These are phyloP conservation scores for Epizoanthus scotinus DNA, from an alignment of 92 coral and sea anemone genomes.

Conservation along the genomic window DNA sequence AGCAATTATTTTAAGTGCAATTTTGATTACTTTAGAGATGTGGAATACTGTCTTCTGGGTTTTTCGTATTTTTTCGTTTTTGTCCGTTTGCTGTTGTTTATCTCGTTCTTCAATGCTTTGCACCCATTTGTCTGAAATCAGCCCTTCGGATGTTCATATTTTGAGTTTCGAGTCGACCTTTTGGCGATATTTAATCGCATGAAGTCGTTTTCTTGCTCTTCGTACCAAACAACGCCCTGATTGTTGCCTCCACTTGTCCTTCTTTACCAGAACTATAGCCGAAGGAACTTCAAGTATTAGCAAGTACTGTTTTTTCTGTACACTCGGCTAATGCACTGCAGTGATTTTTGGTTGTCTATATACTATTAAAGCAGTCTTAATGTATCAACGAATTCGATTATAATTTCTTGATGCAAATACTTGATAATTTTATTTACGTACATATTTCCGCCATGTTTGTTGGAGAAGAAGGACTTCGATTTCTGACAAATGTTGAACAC, in stretches of 20 bases:
- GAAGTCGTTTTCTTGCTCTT: neutral
- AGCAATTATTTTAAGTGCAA: neutral
- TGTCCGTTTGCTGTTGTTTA: neutral
- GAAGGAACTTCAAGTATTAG: neutral
- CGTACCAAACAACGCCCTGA: constrained; percentile 15
- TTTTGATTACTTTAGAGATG: neutral
- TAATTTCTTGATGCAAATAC: no score
- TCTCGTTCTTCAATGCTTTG: neutral
- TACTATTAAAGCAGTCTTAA: no score
- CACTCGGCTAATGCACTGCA: no score
- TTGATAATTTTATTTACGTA: no score
- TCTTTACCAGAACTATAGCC: neutral
- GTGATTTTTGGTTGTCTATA: no score
- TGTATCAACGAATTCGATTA: no score
- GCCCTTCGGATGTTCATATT: neutral
- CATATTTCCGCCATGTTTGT: no score
- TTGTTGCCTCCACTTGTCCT: neutral
- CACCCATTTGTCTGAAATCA: neutral
- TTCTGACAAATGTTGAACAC: no score
- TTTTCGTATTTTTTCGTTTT: neutral
- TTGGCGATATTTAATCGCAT: neutral
- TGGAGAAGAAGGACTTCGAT: no score
- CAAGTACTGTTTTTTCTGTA: no score
- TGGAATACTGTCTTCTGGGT: neutral
- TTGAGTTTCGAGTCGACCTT: neutral